Conservation (phyloP, 2,797 vertebrate genomes). For the Dermochelys coriacea region DNA sequence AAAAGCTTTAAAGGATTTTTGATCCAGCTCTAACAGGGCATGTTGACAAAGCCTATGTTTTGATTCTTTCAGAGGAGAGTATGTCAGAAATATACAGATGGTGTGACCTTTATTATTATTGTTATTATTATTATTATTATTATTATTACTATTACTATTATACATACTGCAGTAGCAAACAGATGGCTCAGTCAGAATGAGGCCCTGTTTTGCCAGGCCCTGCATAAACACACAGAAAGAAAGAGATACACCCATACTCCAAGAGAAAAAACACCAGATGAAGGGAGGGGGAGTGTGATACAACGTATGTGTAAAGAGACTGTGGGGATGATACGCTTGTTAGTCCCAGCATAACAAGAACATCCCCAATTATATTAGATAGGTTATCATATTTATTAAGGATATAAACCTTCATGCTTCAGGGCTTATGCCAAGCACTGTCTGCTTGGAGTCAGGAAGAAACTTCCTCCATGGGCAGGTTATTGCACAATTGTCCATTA, state of each 20-base stretch:
- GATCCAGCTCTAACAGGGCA: neutral
- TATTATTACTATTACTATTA: slow-evolving; percentile 41
- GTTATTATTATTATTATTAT: slow-evolving; percentile 25
- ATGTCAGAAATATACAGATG: slow-evolving; percentile 16
- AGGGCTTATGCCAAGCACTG: neutral
- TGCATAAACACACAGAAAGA: slow-evolving; percentile 24
- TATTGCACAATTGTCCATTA: neutral
- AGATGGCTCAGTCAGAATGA: slow-evolving; percentile 41
- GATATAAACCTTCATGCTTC: slow-evolving; percentile 19
- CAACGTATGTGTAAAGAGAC: slow-evolving; percentile 58
- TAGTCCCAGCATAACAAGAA: slow-evolving; percentile 52
- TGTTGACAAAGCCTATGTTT: neutral
- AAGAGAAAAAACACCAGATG: slow-evolving; percentile 2
- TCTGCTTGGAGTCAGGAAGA: neutral
- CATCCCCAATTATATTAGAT: slow-evolving; percentile 48
- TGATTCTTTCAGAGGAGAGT: slow-evolving; percentile 32
- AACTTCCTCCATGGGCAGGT: neutral
- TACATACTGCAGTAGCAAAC: slow-evolving; percentile 46
- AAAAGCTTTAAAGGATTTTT: neutral
- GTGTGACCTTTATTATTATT: slow-evolving; percentile 15
- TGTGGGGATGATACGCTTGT: slow-evolving; percentile 58
- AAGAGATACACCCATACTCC: slow-evolving; percentile 47
- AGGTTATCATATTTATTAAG: slow-evolving; percentile 31
- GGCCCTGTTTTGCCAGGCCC: slow-evolving; percentile 23
- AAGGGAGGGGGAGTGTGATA: slow-evolving; percentile 49